These are phyloP conservation scores for Stegana nigrithorax DNA, from an alignment of 2,888 invertebrate species.

Conservation along the genomic window DNA sequence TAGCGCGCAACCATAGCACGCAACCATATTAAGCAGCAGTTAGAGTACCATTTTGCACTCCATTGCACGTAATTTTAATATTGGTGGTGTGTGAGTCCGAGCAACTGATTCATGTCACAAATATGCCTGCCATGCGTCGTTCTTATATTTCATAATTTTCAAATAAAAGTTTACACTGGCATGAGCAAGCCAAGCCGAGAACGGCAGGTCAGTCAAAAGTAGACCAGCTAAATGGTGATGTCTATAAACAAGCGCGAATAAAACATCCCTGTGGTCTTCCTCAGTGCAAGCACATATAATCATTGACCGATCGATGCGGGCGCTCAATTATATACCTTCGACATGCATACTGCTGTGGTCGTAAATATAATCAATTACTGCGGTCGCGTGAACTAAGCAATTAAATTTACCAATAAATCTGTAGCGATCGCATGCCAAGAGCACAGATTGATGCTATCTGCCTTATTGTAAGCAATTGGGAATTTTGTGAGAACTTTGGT, in stretches of 20 bases:
- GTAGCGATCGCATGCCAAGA: no score
- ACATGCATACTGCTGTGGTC: neutral
- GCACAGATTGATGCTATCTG: no score
- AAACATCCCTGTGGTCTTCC: constrained; percentile 4
- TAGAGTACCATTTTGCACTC: neutral
- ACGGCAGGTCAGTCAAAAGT: neutral
- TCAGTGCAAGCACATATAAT: neutral
- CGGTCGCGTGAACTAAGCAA: no score
- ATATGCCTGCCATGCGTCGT: neutral
- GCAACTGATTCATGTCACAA: neutral
- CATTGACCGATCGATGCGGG: neutral
- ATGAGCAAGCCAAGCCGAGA: neutral
- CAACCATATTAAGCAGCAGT: neutral
- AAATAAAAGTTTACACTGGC: constrained; percentile 12
- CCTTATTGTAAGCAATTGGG: no score
- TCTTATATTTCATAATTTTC: constrained; percentile 17
- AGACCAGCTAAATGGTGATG: neutral
- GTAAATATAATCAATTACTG: constrained; percentile 11
- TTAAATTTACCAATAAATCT: constrained; percentile 13
- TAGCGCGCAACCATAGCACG: neutral
- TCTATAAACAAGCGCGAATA: no score
- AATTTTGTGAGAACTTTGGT: no score
- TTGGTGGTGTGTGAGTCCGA: neutral
- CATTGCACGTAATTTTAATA: constrained; percentile 8
- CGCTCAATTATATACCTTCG: no score